Evolutionary conservation across 1,140 invertebrate genomes (phyloP), one percentile per base, ranked within the genome.

Genomic region (Bombus turneri): DNA sequence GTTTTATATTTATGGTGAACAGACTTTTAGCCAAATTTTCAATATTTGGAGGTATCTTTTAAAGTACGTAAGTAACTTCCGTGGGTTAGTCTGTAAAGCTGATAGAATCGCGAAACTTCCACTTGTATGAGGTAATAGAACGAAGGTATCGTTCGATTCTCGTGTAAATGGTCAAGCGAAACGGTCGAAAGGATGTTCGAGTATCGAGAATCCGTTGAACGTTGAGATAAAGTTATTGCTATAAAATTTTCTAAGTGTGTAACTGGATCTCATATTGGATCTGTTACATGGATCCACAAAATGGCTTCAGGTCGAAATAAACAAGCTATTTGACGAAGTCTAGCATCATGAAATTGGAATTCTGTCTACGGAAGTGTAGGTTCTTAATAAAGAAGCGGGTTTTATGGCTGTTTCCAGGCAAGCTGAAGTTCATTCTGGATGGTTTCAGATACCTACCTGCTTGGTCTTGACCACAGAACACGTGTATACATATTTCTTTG

Each of bases 261-360:
- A 84, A 84, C 47, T 59, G 66, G 66, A 78, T 78, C 64, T 53
- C 47, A 69, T 34, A 43, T 39, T 47, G 81, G 69, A 74, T 62
- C 73, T 18, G 57, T 62, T 39, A 34, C 31, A 28, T 34, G 68
- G 79, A 81, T 72, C 62, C 39, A 73, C 8, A n/a, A 68, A 82
- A 39, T 31, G n/a, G 25, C 34, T 37, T 34, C 43, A 53, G 34
- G 64, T 31, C 25, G 41, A 57, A 71, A 83, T 71, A 79, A 80
- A 80, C 41, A 47, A 79, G 66, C 25, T n/a, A 31, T 69, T 37
- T 53, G 47, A 53, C 47, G 1, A 13, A 62, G 31, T 43, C n/a
- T 34, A 12, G 28, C 31, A 34, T 85, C 68, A 47, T 39, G 76
- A 73, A 85, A 80, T 85, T 80, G 76, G 68, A 64, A 85, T 85